Base-by-base conservation (phyloP, 2,888 invertebrate species). In the Unio delphinus region DNA sequence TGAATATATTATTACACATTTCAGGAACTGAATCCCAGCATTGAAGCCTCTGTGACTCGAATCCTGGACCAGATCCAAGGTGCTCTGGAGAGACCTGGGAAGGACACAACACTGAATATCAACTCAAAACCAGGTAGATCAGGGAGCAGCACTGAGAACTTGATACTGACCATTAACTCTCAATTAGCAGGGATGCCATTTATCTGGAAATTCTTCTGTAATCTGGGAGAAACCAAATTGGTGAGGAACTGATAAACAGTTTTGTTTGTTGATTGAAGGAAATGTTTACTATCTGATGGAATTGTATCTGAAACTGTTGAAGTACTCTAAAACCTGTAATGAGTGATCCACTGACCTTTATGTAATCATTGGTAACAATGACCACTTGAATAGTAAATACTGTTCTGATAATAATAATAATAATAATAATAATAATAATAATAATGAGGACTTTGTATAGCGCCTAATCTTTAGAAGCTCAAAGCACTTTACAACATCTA, bases 111-210 rank as follows among this genome's bases (percentile, higher is more conserved):
- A 15, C 60, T 81, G 26, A 74, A 75, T 65, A 71, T 76, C 63
- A 56, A 4, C 17, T 17, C 7, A 55, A 11, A 61, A 26, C 15
- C 26, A 30, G 15, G 23, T 23, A 15, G 26, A 17, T 65, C 54
- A 8, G 74, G 74, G 8, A 70, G 67, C 30, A 72, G 73, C 3
- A 63, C 68, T 28, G 28, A 54, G 17, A 73, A 72, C 45, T 68
- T 82, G 55, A 60, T 78, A 59, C 67, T 87, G 60, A 75, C 75
- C 26, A 76, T 87, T n/a, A 80, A 74, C 56, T 84, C 85, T 18
- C 68, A 79, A 45, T 73, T 87, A 34, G 86, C 86, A n/a, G 86
- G 86, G 8, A 80, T 87, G 76, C 86, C 86, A 2, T 87, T 86
- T 67, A 64, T 73, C 4, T 87, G 86, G 85, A 74, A 83, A 34